Evolutionary conservation across 1,140 invertebrate genomes (phyloP).

Genomic region (Danaus melanippus): DNA sequence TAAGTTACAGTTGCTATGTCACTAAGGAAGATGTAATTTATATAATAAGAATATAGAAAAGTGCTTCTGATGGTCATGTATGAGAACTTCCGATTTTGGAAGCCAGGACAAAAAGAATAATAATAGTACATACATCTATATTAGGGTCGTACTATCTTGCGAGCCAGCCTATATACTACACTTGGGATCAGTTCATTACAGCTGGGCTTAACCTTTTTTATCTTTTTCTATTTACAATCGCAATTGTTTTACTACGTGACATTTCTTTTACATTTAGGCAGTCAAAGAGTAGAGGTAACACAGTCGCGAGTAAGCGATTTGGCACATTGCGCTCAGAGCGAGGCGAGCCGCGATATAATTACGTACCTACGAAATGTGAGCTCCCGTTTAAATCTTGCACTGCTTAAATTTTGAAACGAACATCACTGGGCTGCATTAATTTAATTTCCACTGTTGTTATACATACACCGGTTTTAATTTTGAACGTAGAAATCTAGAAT

Average conservation of each 20-base stretch:
- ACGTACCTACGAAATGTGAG: conserved; percentile 66
- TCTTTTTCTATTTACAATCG: too few species aligned
- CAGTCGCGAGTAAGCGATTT: conserved; percentile 62
- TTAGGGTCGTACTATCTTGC: too few species aligned
- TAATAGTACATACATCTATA: too few species aligned
- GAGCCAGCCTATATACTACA: too few species aligned
- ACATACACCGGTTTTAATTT: conserved; percentile 22
- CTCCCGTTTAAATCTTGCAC: conserved; percentile 65
- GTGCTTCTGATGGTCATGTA: too few species aligned
- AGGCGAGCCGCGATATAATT: conserved; percentile 41
- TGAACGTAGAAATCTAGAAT: conserved; percentile 4
- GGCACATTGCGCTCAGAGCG: conserved; percentile 52
- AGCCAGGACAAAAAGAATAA: too few species aligned
- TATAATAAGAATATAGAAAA: too few species aligned
- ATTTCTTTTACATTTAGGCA: conserved; percentile 1
- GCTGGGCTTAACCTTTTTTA: too few species aligned
- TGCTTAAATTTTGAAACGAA: conserved; percentile 62
- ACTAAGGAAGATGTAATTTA: too few species aligned
- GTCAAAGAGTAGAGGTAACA: conserved; percentile 27
- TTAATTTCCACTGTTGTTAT: conserved; percentile 50
- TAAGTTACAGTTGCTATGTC: too few species aligned
- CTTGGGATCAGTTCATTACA: too few species aligned
- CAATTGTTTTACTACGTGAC: background rate
- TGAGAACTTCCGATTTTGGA: too few species aligned
- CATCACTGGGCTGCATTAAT: conserved; percentile 56